Evolutionary conservation across 2,888 invertebrate species (phyloP), one percentile per base, ranked within the genome.

Genomic region (Nipponacmea schrenckii): DNA sequence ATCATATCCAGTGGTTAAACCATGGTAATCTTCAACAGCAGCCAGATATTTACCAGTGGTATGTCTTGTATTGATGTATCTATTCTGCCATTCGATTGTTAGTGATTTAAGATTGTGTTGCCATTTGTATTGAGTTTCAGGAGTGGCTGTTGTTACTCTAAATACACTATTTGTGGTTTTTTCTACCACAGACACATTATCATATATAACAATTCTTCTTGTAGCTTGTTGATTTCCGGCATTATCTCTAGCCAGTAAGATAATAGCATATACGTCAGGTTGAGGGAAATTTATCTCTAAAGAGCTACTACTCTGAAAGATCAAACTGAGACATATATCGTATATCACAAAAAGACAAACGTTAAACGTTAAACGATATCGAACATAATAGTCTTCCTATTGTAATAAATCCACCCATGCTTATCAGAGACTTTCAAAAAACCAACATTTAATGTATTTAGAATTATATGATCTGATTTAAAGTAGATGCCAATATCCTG

Each of bases 1-100:
- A 62, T 75, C 75, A 44, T 75, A 75, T 17, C 17, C 67, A 39
- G 62, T 64, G 8, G 63, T 64, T 31, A 73, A 64, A 14, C 65
- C 69, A 10, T 5, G 56, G 20, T 56, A 56, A 15, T 45, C 27
- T n/a, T 68, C 64, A 26, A 67, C 12, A 3, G 20, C 70, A 45
- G 27, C n/a, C n/a, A 72, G 27, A 68, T 66, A 72, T 14, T 69
- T 31, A 12, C 69, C 65, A n/a, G 20, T 17, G 15, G 64, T 45
- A 26, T 72, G 72, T 56, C n/a, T 39, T 15, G 8, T 62, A 62
- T 72, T 68, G 8, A 62, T 68, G 64, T 56, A 72, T 44, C 68
- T 46, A 24, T 69, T 66, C 7, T 50, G 31, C 72, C 72, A 72
- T 1, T 24, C 44, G 20, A 72, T 39, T n/a, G 17, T 12, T 20